A percentile compares a stretch with the other conserved stretches of the same genome.
These are phyloP conservation scores for Pyrocoelia pectoralis DNA, from an alignment of 2,888 invertebrate species.

Conservation along the genomic window DNA sequence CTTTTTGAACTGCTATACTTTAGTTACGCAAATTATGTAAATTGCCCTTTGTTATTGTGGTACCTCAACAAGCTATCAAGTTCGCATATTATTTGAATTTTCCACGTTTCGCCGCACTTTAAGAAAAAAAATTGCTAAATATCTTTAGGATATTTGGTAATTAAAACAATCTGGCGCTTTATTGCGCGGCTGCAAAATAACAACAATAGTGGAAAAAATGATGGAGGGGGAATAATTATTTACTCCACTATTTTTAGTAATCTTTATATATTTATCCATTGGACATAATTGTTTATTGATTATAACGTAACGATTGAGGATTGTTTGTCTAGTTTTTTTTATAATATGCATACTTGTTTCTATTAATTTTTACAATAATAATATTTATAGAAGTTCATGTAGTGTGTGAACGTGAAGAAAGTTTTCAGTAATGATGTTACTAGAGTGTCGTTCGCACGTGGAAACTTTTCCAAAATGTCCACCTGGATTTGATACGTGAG, in stretches of 20 bases:
- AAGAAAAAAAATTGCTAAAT: no score
- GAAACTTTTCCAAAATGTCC: background rate
- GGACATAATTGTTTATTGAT: background rate
- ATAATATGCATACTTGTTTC: background rate
- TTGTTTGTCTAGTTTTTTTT: background rate
- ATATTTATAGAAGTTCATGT: background rate
- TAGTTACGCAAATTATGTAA: no score
- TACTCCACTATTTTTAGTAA: background rate
- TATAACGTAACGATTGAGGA: background rate
- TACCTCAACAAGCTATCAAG: no score
- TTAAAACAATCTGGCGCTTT: background rate
- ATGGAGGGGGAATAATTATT: background rate
- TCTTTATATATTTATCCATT: background rate
- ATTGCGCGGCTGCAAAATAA: background rate
- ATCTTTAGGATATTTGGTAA: no score
- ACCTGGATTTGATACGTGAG: slow-evolving; percentile 2
- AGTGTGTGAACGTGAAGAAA: background rate
- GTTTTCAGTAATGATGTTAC: background rate
- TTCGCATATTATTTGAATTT: no score
- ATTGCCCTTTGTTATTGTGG: no score
- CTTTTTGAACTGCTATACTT: no score
- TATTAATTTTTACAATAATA: background rate
- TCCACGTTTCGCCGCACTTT: no score
- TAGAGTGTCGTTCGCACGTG: background rate
- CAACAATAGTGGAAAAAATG: background rate